A percentile compares a stretch with the other conserved stretches of the same genome.
phyloP scores from a whole-genome alignment of 2,888 invertebrate species.

The Myopa tessellatipennis region DNA sequence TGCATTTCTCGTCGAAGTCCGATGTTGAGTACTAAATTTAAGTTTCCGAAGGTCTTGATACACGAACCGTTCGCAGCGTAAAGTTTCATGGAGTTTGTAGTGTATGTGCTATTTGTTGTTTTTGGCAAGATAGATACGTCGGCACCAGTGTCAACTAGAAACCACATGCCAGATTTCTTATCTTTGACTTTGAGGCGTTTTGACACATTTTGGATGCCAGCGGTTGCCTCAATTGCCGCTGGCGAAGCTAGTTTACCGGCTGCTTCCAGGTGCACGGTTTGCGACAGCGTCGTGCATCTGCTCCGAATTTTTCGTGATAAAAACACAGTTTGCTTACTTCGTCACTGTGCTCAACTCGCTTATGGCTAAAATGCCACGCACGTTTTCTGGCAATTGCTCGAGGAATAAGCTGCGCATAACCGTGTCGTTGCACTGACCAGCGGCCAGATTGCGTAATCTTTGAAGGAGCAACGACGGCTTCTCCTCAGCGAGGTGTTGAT shows the following conservation, averaged over 20 bases:
- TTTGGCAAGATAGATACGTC: slow-evolving; percentile 37
- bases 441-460: slow-evolving; percentile 30
- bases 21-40: background rate
- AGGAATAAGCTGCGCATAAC: slow-evolving; percentile 35
- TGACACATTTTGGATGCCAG: slow-evolving; percentile 6
- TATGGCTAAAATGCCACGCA: slow-evolving; percentile 32
- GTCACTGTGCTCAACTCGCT: background rate
- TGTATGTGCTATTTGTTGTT: background rate
- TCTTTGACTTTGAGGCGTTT: slow-evolving; percentile 34
- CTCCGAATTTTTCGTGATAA: slow-evolving; percentile 40
- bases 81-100: background rate
- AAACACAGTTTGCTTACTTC: slow-evolving; percentile 6
- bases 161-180: slow-evolving; percentile 24
- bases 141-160: slow-evolving; percentile 37
- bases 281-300: slow-evolving; percentile 3
- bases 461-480: slow-evolving; percentile 38
- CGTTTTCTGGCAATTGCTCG: slow-evolving; percentile 36
- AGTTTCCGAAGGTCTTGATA: background rate
- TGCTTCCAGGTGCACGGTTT: slow-evolving; percentile 28
- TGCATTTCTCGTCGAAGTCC: background rate
- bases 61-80: background rate
- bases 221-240: slow-evolving; percentile 26
- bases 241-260: slow-evolving; percentile 37
- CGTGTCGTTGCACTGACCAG: slow-evolving; percentile 32
- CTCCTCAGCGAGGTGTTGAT: slow-evolving; percentile 32